A percentile compares a stretch with the other conserved stretches of the same genome.
Conservation (phyloP, 2,797 vertebrate species). For the Crenichthys baileyi region DNA sequence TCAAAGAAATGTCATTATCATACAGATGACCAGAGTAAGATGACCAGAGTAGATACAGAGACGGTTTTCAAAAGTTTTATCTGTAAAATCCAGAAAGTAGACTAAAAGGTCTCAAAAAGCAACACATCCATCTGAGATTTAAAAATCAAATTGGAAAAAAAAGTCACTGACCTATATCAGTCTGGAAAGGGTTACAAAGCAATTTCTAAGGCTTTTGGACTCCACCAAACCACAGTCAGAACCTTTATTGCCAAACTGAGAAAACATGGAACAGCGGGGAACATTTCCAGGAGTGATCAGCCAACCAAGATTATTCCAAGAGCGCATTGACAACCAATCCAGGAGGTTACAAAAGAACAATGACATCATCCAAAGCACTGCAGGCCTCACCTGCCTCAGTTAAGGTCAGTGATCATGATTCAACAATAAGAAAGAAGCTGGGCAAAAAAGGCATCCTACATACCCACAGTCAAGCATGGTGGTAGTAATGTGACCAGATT, state of each 20-base stretch:
- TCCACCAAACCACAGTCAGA: no score
- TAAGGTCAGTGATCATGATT: background rate
- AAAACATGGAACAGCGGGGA: no score
- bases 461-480: background rate
- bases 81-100: background rate
- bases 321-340: no score
- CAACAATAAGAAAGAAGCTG: background rate
- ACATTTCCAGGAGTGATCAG: no score
- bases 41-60: background rate
- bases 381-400: background rate
- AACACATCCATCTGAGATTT: background rate
- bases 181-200: background rate
- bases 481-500: background rate
- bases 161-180: background rate
- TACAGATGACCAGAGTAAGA: background rate
- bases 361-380: background rate
- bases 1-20: background rate
- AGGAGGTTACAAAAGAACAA: no score
- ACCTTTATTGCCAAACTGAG: no score
- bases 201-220: no score
- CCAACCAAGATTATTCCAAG: no score
- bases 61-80: background rate
- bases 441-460: background rate
- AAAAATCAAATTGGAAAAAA: background rate
- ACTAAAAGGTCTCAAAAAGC: background rate